Base-by-base conservation (phyloP, 2,797 vertebrate genomes). In the Sus cebifrons region DNA sequence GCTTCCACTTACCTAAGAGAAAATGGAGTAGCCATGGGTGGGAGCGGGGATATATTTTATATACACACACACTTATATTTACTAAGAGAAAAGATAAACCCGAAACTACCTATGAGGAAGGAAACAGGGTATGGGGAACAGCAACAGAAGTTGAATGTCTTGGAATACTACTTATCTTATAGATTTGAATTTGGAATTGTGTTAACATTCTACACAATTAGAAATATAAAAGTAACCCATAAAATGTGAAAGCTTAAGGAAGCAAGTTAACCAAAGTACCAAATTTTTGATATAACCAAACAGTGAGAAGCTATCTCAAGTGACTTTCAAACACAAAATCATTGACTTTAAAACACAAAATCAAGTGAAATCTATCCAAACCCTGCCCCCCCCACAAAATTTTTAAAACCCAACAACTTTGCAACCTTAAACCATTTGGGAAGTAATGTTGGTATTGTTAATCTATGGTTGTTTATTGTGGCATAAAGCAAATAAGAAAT, bases 241-340 rank as follows among this genome's bases (percentile, higher is more conserved):
- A 60, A 44, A 77, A 95, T 92, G 73, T 36, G 70, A 94, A 68
- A 96, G 86, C 23, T 62, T 81, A 75, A 62, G 36, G 73, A 94
- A 71, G 64, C 77, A 77, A 96, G 78, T 15, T 17, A 96, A 95
- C 17, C 60, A 60, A 68, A 79, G 58, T 88, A 89, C n/a, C 64
- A 62, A 60, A 44, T 3, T 60, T 29, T 27, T 90, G 27, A 71
- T 29, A 23, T 6, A 77, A 84, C 4, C 29, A 86, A 58, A 58
- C 12, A 92, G 71, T 78, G 15, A 87, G 14, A 71, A 89, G 70
- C 29, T 58, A 56, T 62, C 56, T 77, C 89, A 71, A 58, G 14
- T 58, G 65, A 36, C 73, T 77, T 77, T 64, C 78, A 68, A 21
- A 82, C 23, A 78, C 56, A 85, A 85, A 92, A 29, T 84, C 86